Percentiles rank a stretch among this genome's conserved stretches.
These are phyloP conservation scores for Meloidogyne hapla DNA, from an alignment of 1,140 invertebrate species.

Conservation along the genomic window DNA sequence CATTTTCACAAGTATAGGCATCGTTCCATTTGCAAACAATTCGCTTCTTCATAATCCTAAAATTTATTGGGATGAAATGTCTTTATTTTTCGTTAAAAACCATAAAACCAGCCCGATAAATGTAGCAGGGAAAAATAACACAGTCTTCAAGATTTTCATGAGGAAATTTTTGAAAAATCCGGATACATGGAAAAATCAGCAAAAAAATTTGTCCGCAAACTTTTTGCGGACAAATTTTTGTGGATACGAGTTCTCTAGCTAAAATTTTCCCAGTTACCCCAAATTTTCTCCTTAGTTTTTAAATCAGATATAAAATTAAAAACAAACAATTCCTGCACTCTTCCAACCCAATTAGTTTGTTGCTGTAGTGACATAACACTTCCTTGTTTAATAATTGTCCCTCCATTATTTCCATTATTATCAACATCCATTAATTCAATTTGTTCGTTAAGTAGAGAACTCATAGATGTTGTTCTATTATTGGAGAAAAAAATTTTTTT, in stretches of 20 bases:
- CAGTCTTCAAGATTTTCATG: too few species aligned
- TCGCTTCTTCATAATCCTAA: neutral
- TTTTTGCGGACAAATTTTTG: too few species aligned
- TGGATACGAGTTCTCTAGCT: too few species aligned
- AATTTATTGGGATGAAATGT: neutral
- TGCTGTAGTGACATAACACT: neutral
- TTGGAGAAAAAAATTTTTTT: neutral
- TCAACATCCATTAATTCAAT: neutral
- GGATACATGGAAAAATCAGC: too few species aligned
- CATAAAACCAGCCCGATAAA: too few species aligned
- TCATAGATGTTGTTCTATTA: neutral
- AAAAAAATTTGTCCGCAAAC: too few species aligned
- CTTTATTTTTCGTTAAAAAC: too few species aligned
- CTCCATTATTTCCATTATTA: neutral
- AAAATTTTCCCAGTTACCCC: too few species aligned
- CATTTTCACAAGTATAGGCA: neutral
- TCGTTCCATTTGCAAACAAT: slow-evolving; percentile 1
- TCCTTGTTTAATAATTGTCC: neutral
- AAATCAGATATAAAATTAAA: neutral
- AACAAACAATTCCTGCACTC: neutral
- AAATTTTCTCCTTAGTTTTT: neutral
- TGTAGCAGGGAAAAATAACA: too few species aligned
- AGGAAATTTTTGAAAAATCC: too few species aligned
- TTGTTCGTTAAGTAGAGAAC: neutral
- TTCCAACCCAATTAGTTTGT: neutral